Base-by-base conservation (phyloP, 2,797 vertebrate genomes). In the Cheirogaleus major region DNA sequence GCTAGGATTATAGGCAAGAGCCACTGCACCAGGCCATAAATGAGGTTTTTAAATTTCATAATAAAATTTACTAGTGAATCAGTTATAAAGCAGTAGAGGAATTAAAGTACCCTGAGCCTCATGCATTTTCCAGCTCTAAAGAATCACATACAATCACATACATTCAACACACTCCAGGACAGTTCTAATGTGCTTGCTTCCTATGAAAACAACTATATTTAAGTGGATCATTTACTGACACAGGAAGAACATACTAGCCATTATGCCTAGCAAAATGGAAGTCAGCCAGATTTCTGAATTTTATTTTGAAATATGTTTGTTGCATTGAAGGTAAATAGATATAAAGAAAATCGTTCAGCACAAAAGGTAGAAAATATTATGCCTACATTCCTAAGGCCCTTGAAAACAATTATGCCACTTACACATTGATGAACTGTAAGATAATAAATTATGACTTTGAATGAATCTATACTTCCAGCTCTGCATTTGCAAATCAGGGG, bases 331-430 rank as follows among this genome's bases (percentile, higher is more conserved):
- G 45, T 45, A 95, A 93, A 81, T 73, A 67, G 8, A 93, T 3
- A 93, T 45, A 59, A 93, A 92, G 85, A 96, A 94, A 97, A 69
- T 35, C 89, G 87, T 96, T 97, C 55, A n/a, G 1, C 94, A 76
- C 55, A 93, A 20, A 95, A 48, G 20, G 3, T 69, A 92, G 45
- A 81, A 12, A 91, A 95, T 88, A 91, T 72, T 61, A 92, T 69
- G 9, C 32, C 75, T 89, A 23, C 10, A 52, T 59, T 41, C 22
- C 35, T 67, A 52, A 76, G 45, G 17, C 14, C 61, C 93, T 95
- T 87, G 48, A 76, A 96, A 89, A 80, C 10, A 91, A 81, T 92
- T 59, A 72, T 70, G 35, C 4, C 55, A 69, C 43, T 61, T 85
- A 61, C 11, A 13, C 32, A 50, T 41, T 35, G 12, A 57, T 79